Conservation (phyloP, 2,113 vertebrate species). For the Mohoua ochrocephala region DNA sequence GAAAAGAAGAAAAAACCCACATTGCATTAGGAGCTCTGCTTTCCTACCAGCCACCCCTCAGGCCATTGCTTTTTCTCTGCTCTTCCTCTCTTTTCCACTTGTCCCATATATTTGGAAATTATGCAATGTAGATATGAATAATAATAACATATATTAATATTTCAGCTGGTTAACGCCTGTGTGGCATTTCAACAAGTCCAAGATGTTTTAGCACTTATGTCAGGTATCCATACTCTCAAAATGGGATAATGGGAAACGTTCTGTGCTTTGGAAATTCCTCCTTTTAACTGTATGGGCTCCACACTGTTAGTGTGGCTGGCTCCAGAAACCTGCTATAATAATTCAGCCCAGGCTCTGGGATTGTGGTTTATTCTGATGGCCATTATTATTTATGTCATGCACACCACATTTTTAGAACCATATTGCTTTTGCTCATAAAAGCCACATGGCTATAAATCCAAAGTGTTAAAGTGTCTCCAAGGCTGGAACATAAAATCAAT, state of each 20-base stretch:
- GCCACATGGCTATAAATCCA: conserved; percentile 55
- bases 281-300: neutral
- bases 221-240: conserved; percentile 10
- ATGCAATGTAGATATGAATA: neutral
- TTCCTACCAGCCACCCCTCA: neutral
- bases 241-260: conserved; percentile 3
- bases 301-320: neutral
- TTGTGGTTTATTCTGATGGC: conserved; percentile 34
- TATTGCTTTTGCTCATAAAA: conserved; percentile 57
- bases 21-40: neutral
- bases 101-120: neutral
- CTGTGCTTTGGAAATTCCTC: neutral
- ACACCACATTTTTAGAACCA: conserved; percentile 46
- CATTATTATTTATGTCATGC: conserved; percentile 50
- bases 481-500: conserved; percentile 42
- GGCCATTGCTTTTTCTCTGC: neutral
- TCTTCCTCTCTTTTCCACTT: neutral
- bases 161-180: neutral
- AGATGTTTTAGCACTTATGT: neutral
- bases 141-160: neutral
- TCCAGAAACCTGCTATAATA: conserved; percentile 1
- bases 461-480: conserved; percentile 54
- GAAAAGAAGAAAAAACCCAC: neutral
- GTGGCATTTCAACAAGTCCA: neutral
- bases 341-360: conserved; percentile 29